Conservation (phyloP, 2,888 invertebrate species). For the Drosophila aldrichi region DNA sequence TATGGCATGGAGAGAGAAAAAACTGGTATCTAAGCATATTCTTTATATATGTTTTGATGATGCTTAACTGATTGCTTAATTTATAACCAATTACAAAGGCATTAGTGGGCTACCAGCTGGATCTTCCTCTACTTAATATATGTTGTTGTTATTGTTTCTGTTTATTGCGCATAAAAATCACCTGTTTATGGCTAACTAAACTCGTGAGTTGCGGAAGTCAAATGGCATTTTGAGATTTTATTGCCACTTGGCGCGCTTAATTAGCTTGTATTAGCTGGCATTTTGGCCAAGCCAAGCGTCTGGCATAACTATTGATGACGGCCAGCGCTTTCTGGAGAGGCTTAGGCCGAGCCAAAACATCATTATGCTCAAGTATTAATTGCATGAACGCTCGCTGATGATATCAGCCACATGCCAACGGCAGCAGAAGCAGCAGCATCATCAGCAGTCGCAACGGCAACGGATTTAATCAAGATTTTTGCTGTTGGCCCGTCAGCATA, state of each 20-base stretch:
- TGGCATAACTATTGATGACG: constrained; percentile 44
- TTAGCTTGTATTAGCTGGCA: constrained; percentile 70
- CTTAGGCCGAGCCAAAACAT: constrained; percentile 41
- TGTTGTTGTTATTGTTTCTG: constrained; percentile 19
- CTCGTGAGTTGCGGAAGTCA: constrained; percentile 66
- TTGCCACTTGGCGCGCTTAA: constrained; percentile 66
- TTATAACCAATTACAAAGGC: constrained; percentile 78
- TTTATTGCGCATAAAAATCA: constrained; percentile 77
- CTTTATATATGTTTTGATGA: constrained; percentile 33
- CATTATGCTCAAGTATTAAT: constrained; percentile 75
- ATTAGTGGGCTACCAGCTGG: constrained; percentile 55
- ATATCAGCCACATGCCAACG: constrained; percentile 62
- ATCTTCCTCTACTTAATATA: constrained; percentile 43
- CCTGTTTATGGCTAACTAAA: constrained; percentile 60
- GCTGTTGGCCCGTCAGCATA: constrained; percentile 62
- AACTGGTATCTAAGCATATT: constrained; percentile 7
- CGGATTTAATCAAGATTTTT: constrained; percentile 71
- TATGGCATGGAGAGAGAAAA: constrained; percentile 1
- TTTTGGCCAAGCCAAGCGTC: constrained; percentile 24
- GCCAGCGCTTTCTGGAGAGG: constrained; percentile 23
- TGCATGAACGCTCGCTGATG: constrained; percentile 66
- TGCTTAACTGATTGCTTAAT: constrained; percentile 71
- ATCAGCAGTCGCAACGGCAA: constrained; percentile 16
- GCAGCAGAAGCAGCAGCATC: constrained; percentile 27
- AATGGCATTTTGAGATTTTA: constrained; percentile 56